Base-by-base conservation (phyloP, 1,140 invertebrate genomes). In the Schlechtendalia chinensis region DNA sequence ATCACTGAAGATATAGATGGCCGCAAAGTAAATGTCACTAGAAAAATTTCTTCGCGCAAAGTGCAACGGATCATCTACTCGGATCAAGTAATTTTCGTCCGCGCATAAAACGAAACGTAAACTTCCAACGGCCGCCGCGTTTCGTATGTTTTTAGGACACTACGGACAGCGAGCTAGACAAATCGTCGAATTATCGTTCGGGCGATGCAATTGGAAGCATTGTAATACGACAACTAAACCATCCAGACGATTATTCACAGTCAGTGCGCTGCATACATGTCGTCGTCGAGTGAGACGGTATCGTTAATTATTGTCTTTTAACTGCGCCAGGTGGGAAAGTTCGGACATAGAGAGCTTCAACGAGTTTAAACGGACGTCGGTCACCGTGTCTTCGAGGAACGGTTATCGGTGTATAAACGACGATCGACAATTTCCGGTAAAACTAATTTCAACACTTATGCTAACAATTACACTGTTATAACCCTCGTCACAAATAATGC, bases 11-110 rank as follows among this genome's bases (percentile, higher is more conserved):
- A 71, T 54, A 39, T 1, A n/a, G 56, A 71, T 47, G 80, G 74
- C 32, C 45, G n/a, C 80, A 69, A 56, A 50, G 17, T 80, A 32
- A 82, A 67, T 5, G 16, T 82, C 67, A 58, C 61, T 69, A 65
- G n/a, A 79, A 56, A 82, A 59, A 32, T 80, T 32, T 53, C 59
- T 32, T 56, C 72, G 56, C 45, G 50, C 22, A 59, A 79, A 79
- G 19, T 80, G 10, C n/a, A 72, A 54, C 16, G 75, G 22, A 50
- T 77, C 11, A 63, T 53, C 5, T 54, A 67, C 24, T 47, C 53
- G 69, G 50, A 75, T 32, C 63, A 67, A 80, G 74, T 67, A 69
- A 75, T 22, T 59, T 17, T 61, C 56, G 29, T 71, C 5, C 4
- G 10, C 39, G n/a, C n/a, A n/a, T 39, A 39, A 39, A 39, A 39